Base-by-base conservation (phyloP, 2,888 invertebrate species). In the Pseudoips prasinana region DNA sequence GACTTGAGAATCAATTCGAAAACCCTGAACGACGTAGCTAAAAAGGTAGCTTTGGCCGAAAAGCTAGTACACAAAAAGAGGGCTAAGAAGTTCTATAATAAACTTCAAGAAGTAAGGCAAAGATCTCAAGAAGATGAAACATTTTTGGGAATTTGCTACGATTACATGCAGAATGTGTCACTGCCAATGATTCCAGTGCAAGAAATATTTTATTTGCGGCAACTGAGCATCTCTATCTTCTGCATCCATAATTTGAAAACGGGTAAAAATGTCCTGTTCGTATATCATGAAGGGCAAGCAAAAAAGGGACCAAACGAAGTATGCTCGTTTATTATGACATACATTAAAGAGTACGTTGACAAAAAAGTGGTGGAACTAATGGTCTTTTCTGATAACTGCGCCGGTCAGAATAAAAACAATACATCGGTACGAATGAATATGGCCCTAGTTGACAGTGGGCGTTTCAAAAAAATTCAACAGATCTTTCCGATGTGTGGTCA, bases 21-120 rank as follows among this genome's bases (percentile, higher is more conserved):
- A 29, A 25, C 25, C 19, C 31, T 31, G 10, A 31, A 35, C 20
- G 35, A 35, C 23, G 39, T 32, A 25, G 35, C 39, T 32, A 26
- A 35, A 39, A 37, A 28, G 35, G 36, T 33, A 10, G 36, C 36
- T 24, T 33, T 33, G 27, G 37, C 37, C 26, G 37, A 41, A 33
- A 30, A 33, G 22, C 27, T 23, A 25, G 33, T 41, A 26, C 36
- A 41, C 30, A 41, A 41, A 33, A 37, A 41, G 30, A 35, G 31
- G 23, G 33, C 33, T 8, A 20, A 25, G 25, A 33, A 25, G 26
- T 33, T 31, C 23, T 31, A 22, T 10, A 36, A 22, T 17, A 26
- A 30, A 25, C 25, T 36, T 25, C 29, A 30, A 29, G 26, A 30
- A 30, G 30, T 25, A 30, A 35, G 25, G 23, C 20, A 31, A 31